These are phyloP conservation scores for Leucosticte australis DNA, from an alignment of 2,113 vertebrate genomes.

Conservation along the genomic window DNA sequence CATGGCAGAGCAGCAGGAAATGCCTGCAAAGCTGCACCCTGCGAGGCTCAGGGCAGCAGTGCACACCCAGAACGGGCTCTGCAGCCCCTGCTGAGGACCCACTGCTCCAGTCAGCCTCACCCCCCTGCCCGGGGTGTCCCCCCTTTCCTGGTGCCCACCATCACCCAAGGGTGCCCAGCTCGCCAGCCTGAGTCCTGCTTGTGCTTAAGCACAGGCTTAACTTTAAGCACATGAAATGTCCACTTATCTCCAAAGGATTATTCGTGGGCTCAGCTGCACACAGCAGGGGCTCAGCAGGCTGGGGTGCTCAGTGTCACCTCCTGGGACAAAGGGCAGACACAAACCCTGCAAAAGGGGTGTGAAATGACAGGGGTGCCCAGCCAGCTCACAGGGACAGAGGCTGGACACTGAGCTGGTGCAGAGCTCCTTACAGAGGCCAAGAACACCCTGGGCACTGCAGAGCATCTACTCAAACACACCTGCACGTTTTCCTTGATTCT, in stretches of 20 bases:
- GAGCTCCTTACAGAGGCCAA: neutral
- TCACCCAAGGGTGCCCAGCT: neutral
- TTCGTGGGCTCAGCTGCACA: neutral
- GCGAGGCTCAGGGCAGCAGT: neutral
- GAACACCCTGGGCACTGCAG: neutral
- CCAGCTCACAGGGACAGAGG: accelerated
- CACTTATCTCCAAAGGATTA: neutral
- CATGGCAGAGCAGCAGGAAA: accelerated
- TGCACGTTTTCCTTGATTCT: accelerated
- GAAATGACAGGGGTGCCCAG: neutral
- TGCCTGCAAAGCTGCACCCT: neutral
- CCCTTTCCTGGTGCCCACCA: neutral
- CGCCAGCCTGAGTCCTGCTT: neutral
- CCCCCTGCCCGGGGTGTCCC: neutral
- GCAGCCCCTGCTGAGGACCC: neutral
- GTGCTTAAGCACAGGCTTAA: neutral
- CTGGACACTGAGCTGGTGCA: neutral
- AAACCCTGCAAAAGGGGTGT: accelerated
- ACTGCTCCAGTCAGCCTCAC: neutral
- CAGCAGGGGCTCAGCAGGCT: neutral
- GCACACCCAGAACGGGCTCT: accelerated
- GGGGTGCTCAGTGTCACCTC: neutral
- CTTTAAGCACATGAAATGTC: neutral
- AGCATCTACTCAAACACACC: neutral
- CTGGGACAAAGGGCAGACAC: neutral